phyloP scores from a whole-genome alignment of 2,888 invertebrate genomes.

The Parascotia fuliginaria region DNA sequence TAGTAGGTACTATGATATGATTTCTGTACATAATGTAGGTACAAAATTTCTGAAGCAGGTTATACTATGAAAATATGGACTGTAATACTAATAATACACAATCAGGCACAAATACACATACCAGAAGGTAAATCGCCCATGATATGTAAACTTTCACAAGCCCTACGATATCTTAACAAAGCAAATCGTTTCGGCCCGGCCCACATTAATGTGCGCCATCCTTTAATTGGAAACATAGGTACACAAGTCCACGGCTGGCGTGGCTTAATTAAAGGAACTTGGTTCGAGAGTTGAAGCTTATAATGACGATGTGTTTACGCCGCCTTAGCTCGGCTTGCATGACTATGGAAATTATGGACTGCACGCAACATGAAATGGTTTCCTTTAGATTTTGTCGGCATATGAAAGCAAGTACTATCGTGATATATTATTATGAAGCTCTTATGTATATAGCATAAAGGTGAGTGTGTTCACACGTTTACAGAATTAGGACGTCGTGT shows the following conservation, averaged over 20 bases:
- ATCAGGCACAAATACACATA: no score
- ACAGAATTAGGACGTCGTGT: not conserved
- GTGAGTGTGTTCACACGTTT: not conserved
- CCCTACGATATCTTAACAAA: not conserved
- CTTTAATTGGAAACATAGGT: slow-evolving; percentile 40
- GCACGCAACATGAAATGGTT: slow-evolving; percentile 48
- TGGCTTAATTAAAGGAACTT: slow-evolving; percentile 53
- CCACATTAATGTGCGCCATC: not conserved
- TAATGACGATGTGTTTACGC: slow-evolving; percentile 40
- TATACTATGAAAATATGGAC: no score
- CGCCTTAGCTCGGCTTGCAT: slow-evolving; percentile 39
- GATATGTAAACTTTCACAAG: no score
- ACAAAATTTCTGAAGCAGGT: no score
- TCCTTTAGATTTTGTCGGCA: slow-evolving; percentile 13
- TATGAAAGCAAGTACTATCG: slow-evolving; percentile 2
- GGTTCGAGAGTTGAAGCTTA: slow-evolving; percentile 37
- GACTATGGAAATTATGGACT: slow-evolving; percentile 50
- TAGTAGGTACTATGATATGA: no score
- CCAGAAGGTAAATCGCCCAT: no score
- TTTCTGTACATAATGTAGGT: no score
- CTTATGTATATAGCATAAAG: not conserved
- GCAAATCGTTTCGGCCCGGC: not conserved
- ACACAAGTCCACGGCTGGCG: slow-evolving; percentile 34
- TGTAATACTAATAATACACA: no score
- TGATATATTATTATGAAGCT: slow-evolving; percentile 1